Conservation (phyloP, 2,797 vertebrate species). For the Decapterus maruadsi region DNA sequence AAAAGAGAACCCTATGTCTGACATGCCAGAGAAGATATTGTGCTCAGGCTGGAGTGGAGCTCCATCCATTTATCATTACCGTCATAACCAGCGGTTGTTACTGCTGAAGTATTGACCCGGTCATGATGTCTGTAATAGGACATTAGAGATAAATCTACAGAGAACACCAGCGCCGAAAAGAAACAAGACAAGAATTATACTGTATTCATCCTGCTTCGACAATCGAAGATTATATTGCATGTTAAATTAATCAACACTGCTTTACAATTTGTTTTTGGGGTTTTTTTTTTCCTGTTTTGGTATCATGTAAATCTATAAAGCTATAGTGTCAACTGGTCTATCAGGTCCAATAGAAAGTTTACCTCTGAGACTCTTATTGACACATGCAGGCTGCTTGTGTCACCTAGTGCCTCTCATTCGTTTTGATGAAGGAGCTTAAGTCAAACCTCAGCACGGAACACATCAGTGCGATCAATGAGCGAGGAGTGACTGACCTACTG, state of each 20-base stretch:
- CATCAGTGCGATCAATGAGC: constrained; percentile 85
- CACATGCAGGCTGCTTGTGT: constrained; percentile 64
- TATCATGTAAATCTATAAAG: constrained; percentile 14
- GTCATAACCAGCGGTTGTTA: constrained; percentile 75
- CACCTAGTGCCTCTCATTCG: constrained; percentile 68
- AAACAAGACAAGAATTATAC: constrained; percentile 35
- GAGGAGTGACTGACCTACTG: constrained; percentile 81
- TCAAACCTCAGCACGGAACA: constrained; percentile 74
- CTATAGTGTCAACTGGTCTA: neutral
- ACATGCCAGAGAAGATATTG: constrained; percentile 89
- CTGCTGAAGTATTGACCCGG: constrained; percentile 79
- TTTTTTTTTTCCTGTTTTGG: neutral
- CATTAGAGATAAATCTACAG: constrained; percentile 76
- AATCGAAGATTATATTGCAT: constrained; percentile 42
- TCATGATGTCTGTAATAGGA: constrained; percentile 75
- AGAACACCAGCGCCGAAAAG: constrained; percentile 61
- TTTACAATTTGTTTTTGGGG: neutral
- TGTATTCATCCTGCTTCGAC: constrained; percentile 50
- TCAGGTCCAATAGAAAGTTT: constrained; percentile 46
- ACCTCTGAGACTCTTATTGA: constrained; percentile 59
- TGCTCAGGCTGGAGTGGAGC: constrained; percentile 86
- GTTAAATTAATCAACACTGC: constrained; percentile 28
- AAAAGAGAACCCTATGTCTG: constrained; percentile 87
- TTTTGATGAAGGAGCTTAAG: constrained; percentile 78
- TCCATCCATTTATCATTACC: constrained; percentile 92